These are phyloP conservation scores for Mormyrus lacerda DNA, from an alignment of 2,113 vertebrate species.

Conservation along the genomic window DNA sequence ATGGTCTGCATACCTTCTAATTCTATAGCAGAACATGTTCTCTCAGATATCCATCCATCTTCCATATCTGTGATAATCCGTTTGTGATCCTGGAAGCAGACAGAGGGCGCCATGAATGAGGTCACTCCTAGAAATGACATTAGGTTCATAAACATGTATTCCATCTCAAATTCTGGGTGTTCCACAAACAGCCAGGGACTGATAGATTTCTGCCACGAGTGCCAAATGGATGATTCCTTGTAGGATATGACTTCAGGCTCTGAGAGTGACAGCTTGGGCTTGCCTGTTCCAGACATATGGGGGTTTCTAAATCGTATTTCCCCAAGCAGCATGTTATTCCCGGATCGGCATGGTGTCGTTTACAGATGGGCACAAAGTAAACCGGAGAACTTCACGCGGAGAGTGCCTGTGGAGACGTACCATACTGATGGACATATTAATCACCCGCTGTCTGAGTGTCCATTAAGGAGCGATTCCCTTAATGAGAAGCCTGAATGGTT, in stretches of 20 bases:
- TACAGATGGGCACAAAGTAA: neutral
- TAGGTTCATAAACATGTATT: neutral
- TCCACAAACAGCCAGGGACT: neutral
- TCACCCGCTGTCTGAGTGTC: constrained; percentile 26
- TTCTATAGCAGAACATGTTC: neutral
- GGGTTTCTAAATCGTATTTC: neutral
- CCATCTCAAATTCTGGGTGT: neutral
- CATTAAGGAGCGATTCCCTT: constrained; percentile 35
- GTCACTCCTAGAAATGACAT: neutral
- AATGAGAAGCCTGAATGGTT: constrained; percentile 23
- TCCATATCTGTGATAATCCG: neutral
- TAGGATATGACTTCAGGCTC: neutral
- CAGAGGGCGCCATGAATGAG: neutral
- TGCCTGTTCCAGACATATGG: neutral
- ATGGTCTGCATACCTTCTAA: neutral
- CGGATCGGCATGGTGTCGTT: neutral
- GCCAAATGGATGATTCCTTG: neutral
- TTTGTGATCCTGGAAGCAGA: neutral
- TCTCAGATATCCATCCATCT: neutral
- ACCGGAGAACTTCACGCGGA: neutral
- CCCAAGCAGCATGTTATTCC: neutral
- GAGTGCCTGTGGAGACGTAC: neutral
- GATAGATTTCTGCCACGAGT: neutral
- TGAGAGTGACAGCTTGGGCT: constrained; percentile 3
- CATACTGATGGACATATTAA: constrained; percentile 9